phyloP scores from a whole-genome alignment of 2,113 vertebrate genomes.

The Todiramphus saurophagus region DNA sequence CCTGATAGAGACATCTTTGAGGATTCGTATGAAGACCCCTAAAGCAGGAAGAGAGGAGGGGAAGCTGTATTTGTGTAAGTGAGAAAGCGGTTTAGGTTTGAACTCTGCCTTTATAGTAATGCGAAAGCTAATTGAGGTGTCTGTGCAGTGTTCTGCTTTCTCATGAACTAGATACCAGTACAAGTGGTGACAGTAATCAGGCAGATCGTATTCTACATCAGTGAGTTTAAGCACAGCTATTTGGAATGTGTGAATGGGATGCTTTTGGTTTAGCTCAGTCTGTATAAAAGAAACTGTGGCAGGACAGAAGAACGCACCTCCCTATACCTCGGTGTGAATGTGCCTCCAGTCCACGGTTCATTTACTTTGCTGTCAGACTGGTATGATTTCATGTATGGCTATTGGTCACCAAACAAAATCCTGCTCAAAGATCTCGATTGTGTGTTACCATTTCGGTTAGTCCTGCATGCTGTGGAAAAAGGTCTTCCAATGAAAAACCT shows the following conservation, averaged over 20 bases:
- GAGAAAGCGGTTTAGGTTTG: neutral
- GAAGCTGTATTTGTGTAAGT: neutral
- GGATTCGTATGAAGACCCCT: neutral
- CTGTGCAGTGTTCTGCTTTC: neutral
- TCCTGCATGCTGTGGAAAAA: neutral
- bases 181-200: fast-evolving
- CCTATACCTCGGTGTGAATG: fast-evolving
- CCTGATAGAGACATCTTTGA: neutral
- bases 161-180: fast-evolving
- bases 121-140: neutral
- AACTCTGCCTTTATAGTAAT: neutral
- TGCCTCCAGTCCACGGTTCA: fast-evolving
- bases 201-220: neutral
- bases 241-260: neutral
- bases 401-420: neutral
- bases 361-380: neutral
- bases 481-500: fast-evolving
- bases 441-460: neutral
- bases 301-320: too few relatives aligned
- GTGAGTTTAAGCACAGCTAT: neutral
- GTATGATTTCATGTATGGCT: neutral
- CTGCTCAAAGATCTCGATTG: fast-evolving
- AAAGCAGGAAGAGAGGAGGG: neutral
- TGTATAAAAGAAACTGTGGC: neutral
- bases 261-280: neutral